phyloP scores from a whole-genome alignment of 2,797 vertebrate genomes.

The Brachyrhaphis roseni region DNA sequence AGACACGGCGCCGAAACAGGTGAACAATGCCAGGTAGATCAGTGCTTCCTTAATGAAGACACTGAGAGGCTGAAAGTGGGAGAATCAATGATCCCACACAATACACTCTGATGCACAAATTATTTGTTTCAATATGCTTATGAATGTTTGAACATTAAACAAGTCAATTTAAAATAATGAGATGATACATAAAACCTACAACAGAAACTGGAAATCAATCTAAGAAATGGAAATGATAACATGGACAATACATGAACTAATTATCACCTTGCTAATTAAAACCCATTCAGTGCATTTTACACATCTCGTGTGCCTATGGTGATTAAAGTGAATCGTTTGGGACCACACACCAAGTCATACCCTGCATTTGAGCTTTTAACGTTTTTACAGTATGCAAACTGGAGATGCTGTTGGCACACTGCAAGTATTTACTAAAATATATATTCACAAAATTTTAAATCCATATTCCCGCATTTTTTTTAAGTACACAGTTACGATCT shows the following conservation, averaged over 20 bases:
- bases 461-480: background rate
- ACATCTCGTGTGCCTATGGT: no score
- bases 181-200: background rate
- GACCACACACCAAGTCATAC: background rate
- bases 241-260: no score
- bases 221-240: background rate
- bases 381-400: background rate
- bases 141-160: background rate
- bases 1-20: slow-evolving; percentile 50
- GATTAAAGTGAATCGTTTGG: background rate
- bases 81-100: slow-evolving; percentile 43
- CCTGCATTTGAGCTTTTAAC: background rate
- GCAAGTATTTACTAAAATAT: background rate
- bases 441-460: background rate
- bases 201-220: background rate
- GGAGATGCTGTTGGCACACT: background rate
- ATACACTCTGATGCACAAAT: slow-evolving; percentile 4
- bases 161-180: background rate
- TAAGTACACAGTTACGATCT: background rate
- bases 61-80: slow-evolving; percentile 38
- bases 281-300: background rate
- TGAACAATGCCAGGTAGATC: slow-evolving; percentile 47
- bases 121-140: background rate
- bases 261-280: background rate
- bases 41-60: slow-evolving; percentile 42